Evolutionary conservation across 2,888 invertebrate species (phyloP), one percentile per base, ranked within the genome.

Genomic region (Hylaea fasciaria): DNA sequence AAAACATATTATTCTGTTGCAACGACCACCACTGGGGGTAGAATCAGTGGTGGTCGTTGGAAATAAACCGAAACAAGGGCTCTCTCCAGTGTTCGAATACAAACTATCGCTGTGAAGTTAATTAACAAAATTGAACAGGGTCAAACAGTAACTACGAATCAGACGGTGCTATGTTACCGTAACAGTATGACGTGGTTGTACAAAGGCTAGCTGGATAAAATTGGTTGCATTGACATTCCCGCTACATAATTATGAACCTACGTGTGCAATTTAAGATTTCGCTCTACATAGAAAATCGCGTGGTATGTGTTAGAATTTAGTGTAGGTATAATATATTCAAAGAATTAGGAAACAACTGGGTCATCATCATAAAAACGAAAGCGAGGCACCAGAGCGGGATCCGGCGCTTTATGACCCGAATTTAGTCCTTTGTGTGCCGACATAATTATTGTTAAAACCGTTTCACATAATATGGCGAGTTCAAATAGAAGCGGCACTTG

Each of bases 301-400:
- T 40, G 17, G 39, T 47, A 40, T 22, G 50, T 22, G 56, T 56
- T 54, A 52, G 66, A 62, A 65, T 71, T 62, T 62, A 59, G 59
- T 57, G 39, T 39, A n/a, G n/a, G n/a, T n/a, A n/a, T n/a, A n/a
- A n/a, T n/a, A 53, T 54, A 57, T 63, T 63, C 55, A 64, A 72
- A 73, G 69, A 77, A 74, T 68, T 64, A 66, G 66, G 67, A 69
- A 70, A 52, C 64, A 77, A 70, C 68, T 71, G 66, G 75, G 74
- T 51, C 78, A 69, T 72, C 71, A 63, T 71, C 68, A 68, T 73
- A 76, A 74, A 77, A 76, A 65, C 56, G 62, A 69, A 71, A 70
- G 68, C 65, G 57, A 58, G 52, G 22, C 35, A 29, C 10, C 55
- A 29, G 41, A 54, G 45, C 40, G 43, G 39, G 59, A 41, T 50